phyloP scores from a whole-genome alignment of 2,888 invertebrate species.

The Seira ritae region DNA sequence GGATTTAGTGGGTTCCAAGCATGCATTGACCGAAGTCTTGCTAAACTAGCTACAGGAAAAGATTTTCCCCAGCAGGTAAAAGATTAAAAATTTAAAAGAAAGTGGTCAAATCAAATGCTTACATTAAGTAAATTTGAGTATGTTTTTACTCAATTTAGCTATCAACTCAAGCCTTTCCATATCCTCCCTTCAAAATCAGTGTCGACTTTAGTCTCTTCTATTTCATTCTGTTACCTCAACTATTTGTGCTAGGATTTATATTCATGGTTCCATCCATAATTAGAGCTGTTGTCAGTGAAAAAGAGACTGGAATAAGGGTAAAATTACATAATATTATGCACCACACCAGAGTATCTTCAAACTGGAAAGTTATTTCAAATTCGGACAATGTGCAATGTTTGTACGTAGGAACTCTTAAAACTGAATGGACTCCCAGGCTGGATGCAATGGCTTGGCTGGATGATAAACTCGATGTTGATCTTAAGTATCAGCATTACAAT shows the following conservation, averaged over 20 bases:
- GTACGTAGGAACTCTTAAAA: constrained; percentile 78
- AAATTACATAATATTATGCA: too few species aligned
- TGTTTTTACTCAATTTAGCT: constrained; percentile 73
- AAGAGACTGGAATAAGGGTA: constrained; percentile 80
- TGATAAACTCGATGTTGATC: constrained; percentile 76
- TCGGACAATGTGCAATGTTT: background rate
- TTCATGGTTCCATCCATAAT: constrained; percentile 78
- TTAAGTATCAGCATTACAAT: constrained; percentile 75
- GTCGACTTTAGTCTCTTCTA: constrained; percentile 74
- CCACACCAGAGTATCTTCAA: too few species aligned
- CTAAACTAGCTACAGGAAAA: constrained; percentile 55
- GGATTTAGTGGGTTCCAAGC: constrained; percentile 73
- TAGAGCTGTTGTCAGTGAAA: constrained; percentile 80
- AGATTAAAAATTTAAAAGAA: too few species aligned
- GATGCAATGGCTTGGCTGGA: constrained; percentile 79
- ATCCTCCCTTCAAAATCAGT: constrained; percentile 76
- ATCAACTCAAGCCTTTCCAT: constrained; percentile 79
- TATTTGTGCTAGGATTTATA: constrained; percentile 77
- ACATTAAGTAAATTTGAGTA: too few species aligned
- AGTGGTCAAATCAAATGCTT: too few species aligned
- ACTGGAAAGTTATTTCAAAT: too few species aligned
- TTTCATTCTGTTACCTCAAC: constrained; percentile 73
- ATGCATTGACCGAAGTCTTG: constrained; percentile 69
- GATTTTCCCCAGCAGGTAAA: constrained; percentile 35
- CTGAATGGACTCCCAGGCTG: constrained; percentile 79